Conservation (phyloP, 2,797 vertebrate species). For the Calcarius lapponicus region DNA sequence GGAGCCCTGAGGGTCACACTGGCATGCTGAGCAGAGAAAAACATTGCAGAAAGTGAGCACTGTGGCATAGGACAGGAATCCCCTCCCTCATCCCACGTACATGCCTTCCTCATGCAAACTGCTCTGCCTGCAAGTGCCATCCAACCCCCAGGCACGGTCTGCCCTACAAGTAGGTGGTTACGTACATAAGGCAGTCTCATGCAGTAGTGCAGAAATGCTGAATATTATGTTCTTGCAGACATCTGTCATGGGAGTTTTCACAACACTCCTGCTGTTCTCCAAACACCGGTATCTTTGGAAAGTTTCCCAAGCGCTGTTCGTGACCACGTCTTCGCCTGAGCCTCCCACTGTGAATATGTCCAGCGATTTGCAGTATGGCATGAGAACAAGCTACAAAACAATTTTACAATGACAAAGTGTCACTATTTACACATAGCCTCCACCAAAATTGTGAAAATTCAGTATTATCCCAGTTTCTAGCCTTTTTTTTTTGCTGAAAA, state of each 20-base stretch:
- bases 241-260: slow-evolving; percentile 91
- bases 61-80: not conserved
- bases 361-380: slow-evolving; percentile 94
- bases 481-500: not conserved
- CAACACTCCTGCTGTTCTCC: slow-evolving; percentile 91
- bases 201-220: slow-evolving; percentile 93
- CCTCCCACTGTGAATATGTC: slow-evolving; percentile 88
- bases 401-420: not conserved
- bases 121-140: not conserved
- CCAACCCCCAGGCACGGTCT: not conserved
- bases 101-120: fast-evolving
- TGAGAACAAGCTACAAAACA: slow-evolving; percentile 87
- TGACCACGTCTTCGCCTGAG: slow-evolving; percentile 82
- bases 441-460: not conserved
- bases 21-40: slow-evolving; percentile 82
- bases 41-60: not conserved
- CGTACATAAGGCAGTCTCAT: slow-evolving; percentile 89
- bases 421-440: not conserved
- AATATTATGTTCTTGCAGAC: slow-evolving; percentile 94
- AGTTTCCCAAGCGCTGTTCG: slow-evolving; percentile 87
- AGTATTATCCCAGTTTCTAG: not conserved
- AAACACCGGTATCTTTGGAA: slow-evolving; percentile 95
- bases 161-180: not conserved
- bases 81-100: fast-evolving
- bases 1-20: slow-evolving; percentile 94